phyloP scores from a whole-genome alignment of 35 echinoderm and acorn worm genomes.

The Nesometra sesokonis region DNA sequence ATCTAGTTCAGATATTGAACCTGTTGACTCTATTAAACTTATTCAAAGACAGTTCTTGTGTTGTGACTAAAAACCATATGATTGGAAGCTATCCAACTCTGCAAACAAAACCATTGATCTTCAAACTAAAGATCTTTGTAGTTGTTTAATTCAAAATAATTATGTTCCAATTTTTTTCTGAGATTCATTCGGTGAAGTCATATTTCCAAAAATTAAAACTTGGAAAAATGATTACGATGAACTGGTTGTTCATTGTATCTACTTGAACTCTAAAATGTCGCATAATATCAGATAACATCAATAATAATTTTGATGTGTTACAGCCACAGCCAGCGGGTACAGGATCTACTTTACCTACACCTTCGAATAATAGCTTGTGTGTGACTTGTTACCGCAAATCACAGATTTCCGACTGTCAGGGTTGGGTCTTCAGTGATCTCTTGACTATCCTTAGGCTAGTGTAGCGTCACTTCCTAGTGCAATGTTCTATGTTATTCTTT shows the following conservation, averaged over 20 bases:
- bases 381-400: neutral
- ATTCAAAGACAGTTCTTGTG: too few relatives aligned
- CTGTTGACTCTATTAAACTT: too few relatives aligned
- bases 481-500: too few relatives aligned
- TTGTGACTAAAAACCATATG: too few relatives aligned
- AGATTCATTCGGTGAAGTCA: too few relatives aligned
- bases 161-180: too few relatives aligned
- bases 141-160: too few relatives aligned
- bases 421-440: neutral
- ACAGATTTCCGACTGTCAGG: neutral
- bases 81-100: too few relatives aligned
- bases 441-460: neutral
- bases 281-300: neutral
- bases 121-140: too few relatives aligned
- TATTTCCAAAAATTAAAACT: neutral
- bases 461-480: neutral
- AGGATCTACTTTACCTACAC: neutral
- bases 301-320: neutral
- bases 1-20: too few relatives aligned
- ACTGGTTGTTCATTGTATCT: neutral
- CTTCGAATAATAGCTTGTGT: neutral
- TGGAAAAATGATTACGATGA: neutral
- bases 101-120: too few relatives aligned
- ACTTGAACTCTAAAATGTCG: neutral
- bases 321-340: neutral